A percentile compares a stretch with the other conserved stretches of the same genome.
phyloP scores from a whole-genome alignment of 2,113 vertebrate species.

The Rana temporaria region DNA sequence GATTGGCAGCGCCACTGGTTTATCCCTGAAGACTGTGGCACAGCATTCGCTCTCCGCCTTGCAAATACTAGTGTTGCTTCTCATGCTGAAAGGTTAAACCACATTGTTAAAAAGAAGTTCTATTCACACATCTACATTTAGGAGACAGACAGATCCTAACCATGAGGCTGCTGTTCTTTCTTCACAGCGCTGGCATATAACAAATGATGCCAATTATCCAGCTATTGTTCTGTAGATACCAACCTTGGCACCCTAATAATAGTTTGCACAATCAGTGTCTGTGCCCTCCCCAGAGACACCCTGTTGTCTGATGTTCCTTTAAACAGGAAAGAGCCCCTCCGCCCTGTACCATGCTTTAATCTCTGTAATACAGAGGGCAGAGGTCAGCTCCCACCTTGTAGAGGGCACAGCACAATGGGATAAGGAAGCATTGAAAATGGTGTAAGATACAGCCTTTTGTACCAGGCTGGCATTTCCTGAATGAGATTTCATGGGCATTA shows the following conservation, averaged over 20 bases:
- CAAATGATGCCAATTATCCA: conserved; percentile 51
- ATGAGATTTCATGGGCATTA: background rate
- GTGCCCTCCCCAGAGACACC: conserved; percentile 3
- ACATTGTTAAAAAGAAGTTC: background rate
- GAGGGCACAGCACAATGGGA: background rate
- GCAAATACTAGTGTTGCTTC: background rate
- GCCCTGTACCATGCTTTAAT: conserved; percentile 35
- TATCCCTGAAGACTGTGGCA: background rate
- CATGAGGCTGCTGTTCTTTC: conserved; percentile 10
- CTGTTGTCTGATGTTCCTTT: conserved; percentile 48
- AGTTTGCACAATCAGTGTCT: conserved; percentile 24
- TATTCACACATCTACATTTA: conserved; percentile 22
- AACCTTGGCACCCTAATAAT: conserved; percentile 50
- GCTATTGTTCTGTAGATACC: conserved; percentile 46
- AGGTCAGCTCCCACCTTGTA: conserved; percentile 44
- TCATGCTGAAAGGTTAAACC: background rate
- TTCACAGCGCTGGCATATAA: conserved; percentile 38
- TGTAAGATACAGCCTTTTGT: background rate
- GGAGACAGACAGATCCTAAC: conserved; percentile 7
- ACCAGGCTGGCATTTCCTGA: background rate
- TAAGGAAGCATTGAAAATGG: background rate
- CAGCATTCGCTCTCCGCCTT: background rate
- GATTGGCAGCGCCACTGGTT: no score
- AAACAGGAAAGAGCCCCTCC: conserved; percentile 51
- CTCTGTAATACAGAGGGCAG: background rate